A percentile compares a stretch with the other conserved stretches of the same genome.
phyloP scores from a whole-genome alignment of 2,113 vertebrate species.

The Peromyscus californicus region DNA sequence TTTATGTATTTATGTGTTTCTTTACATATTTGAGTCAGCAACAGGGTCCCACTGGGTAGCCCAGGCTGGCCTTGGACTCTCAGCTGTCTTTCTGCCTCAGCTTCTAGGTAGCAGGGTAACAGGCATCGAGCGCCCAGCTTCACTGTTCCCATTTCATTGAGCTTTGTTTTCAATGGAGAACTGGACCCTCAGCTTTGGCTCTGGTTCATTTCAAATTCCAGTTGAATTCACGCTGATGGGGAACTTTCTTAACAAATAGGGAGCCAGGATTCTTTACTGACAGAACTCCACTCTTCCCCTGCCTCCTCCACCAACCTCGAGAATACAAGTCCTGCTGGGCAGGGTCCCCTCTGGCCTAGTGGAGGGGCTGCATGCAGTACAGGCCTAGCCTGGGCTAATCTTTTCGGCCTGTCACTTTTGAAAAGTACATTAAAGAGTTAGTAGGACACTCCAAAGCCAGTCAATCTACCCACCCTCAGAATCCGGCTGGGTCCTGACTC shows the following conservation, averaged over 20 bases:
- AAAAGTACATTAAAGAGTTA: not conserved
- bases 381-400: not conserved
- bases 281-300: not conserved
- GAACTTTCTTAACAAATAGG: not conserved
- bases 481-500: too few relatives aligned
- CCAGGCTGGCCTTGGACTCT: not conserved
- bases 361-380: not conserved
- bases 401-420: not conserved
- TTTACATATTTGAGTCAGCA: not conserved
- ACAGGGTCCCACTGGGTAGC: not conserved
- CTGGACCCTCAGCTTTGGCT: not conserved
- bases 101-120: not conserved
- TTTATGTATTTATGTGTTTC: not conserved
- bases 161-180: conserved; percentile 40
- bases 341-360: too few relatives aligned
- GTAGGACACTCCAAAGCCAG: not conserved
- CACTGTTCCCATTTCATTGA: not conserved
- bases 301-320: not conserved
- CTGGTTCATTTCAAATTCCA: not conserved
- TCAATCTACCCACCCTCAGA: not conserved
- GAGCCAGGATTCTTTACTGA: not conserved
- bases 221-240: not conserved
- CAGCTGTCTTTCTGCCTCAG: not conserved
- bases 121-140: not conserved
- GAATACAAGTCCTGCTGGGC: not conserved